Percentiles rank a stretch among this genome's conserved stretches.
Conservation (phyloP, 2,888 invertebrate genomes). For the Volucella inflata region DNA sequence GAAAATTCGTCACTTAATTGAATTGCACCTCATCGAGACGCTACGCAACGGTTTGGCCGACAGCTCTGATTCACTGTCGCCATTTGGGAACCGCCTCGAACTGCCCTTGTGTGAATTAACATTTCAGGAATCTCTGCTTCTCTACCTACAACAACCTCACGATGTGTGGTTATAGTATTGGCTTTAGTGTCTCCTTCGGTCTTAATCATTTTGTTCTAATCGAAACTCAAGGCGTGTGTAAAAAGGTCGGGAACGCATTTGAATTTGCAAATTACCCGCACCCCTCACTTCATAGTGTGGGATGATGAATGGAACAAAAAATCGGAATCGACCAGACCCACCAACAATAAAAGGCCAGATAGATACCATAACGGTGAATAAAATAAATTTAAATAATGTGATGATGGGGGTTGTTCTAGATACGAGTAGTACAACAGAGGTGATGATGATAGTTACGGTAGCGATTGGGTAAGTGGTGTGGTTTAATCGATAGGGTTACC, state of each 20-base stretch:
- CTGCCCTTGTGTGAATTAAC: conserved; percentile 25
- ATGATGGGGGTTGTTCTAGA: conserved; percentile 55
- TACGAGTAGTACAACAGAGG: not conserved
- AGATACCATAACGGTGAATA: conserved; percentile 35
- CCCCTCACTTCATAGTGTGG: not conserved
- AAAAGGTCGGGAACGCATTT: conserved; percentile 47
- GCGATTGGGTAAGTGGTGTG: conserved; percentile 66
- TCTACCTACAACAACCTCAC: not conserved
- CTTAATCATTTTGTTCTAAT: conserved; percentile 44
- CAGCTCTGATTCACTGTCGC: conserved; percentile 49
- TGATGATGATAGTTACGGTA: too few species aligned
- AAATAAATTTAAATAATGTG: conserved; percentile 67
- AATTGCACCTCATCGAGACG: conserved; percentile 25
- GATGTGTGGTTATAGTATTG: too few species aligned
- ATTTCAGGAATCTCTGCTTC: conserved; percentile 22
- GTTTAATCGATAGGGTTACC: conserved; percentile 59
- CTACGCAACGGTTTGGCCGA: conserved; percentile 11
- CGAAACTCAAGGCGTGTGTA: conserved; percentile 50
- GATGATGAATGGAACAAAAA: not conserved
- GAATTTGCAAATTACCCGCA: conserved; percentile 58
- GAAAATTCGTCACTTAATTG: conserved; percentile 45
- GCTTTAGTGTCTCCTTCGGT: conserved; percentile 11
- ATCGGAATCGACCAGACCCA: conserved; percentile 3
- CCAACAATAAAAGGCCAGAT: conserved; percentile 11
- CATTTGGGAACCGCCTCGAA: conserved; percentile 15